These are phyloP conservation scores for Heliornis fulica DNA, from an alignment of 2,113 vertebrate species.

Conservation along the genomic window DNA sequence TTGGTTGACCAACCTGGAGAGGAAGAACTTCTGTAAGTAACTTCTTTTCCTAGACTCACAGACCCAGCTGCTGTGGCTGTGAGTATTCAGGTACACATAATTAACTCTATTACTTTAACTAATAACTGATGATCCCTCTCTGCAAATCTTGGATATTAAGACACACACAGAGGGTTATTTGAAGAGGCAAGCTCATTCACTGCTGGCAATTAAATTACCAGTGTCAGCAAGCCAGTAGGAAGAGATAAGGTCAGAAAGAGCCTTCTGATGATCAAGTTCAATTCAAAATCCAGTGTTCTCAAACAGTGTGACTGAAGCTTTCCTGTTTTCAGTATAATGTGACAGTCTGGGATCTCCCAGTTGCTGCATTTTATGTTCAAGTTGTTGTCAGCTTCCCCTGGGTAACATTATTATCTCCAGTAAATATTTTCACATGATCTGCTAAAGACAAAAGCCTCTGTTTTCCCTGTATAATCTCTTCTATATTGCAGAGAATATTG, in stretches of 20 bases:
- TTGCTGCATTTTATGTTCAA: background rate
- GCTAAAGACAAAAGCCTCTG: background rate
- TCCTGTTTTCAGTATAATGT: background rate
- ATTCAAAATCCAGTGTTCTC: background rate
- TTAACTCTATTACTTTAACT: background rate
- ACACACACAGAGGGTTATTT: accelerated
- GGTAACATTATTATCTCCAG: background rate
- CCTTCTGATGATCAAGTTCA: background rate
- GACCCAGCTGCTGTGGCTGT: background rate
- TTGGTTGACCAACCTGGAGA: background rate
- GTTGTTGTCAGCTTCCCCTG: background rate
- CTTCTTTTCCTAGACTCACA: background rate
- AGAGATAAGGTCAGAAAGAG: background rate
- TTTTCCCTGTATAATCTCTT: background rate
- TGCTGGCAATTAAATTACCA: background rate
- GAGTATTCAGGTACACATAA: background rate
- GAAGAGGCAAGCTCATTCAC: background rate
- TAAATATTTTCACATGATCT: constrained; percentile 32
- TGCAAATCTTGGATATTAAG: background rate
- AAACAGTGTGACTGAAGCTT: background rate
- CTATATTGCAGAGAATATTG: background rate
- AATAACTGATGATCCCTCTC: background rate
- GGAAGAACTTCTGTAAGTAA: background rate
- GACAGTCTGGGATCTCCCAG: background rate
- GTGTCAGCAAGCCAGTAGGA: background rate